Evolutionary conservation across 2,888 invertebrate genomes (phyloP).

Genomic region (Dicyrtomina minuta): DNA sequence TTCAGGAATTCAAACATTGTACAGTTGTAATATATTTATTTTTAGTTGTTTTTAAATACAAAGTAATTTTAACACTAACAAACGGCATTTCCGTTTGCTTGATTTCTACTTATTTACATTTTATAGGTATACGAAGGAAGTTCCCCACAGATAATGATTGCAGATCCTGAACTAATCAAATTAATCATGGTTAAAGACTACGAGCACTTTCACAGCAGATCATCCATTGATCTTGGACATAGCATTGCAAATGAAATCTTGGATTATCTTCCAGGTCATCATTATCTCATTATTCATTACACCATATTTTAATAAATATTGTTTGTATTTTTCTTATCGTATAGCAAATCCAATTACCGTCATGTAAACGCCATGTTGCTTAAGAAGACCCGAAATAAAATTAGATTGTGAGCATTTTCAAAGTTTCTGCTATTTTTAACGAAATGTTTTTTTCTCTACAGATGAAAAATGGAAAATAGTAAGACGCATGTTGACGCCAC

Average conservation of each 20-base stretch:
- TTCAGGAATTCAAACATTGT: too few species aligned
- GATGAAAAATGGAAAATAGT: conserved; percentile 44
- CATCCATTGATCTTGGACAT: conserved; percentile 40
- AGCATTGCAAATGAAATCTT: conserved; percentile 40
- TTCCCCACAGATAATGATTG: conserved; percentile 38
- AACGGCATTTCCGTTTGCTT: neutral
- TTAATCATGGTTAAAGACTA: conserved; percentile 40
- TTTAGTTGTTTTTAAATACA: neutral
- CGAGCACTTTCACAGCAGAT: conserved; percentile 37
- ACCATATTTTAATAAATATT: neutral
- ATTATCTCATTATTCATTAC: neutral
- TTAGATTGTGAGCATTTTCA: too few species aligned
- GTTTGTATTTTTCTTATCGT: too few species aligned
- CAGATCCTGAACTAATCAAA: conserved; percentile 40
- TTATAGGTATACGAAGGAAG: conserved; percentile 42
- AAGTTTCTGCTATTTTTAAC: neutral
- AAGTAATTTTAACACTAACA: neutral
- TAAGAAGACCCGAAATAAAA: too few species aligned
- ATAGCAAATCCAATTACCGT: neutral
- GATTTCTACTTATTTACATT: neutral
- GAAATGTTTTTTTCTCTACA: neutral
- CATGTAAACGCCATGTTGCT: too few species aligned
- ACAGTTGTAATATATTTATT: too few species aligned
- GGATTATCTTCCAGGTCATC: conserved; percentile 36
- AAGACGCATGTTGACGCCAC: conserved; percentile 42